Evolutionary conservation across 2,888 invertebrate genomes (phyloP), one percentile per base, ranked within the genome.

Genomic region (Amaurobius ferox): DNA sequence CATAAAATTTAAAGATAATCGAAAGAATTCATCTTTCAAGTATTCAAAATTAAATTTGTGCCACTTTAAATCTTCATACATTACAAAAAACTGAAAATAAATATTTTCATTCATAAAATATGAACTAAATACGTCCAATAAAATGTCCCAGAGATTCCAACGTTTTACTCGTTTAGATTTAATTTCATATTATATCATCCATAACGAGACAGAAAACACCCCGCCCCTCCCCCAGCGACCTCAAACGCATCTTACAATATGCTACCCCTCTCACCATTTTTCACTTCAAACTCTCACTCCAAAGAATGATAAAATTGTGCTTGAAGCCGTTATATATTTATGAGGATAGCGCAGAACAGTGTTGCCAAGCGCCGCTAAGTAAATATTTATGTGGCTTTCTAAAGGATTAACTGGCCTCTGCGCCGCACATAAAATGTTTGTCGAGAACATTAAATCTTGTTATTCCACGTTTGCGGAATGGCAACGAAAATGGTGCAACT

Each of bases 381-480:
- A 16, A 44, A 44, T 44, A 44, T 44, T 44, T 44, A 44, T 44
- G 44, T 44, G 44, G 44, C 44, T 44, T 44, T 44, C 44, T 44
- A 16, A 44, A 5, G 44, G 44, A 44, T 44, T 44, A 44, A 44
- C 44, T 44, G 9, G 44, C 44, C 2, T 44, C 16, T 44, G 16
- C 16, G 6, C 16, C 16, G 44, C 9, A 16, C 16, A 44, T 16
- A 44, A 44, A 16, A 44, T 16, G 44, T 16, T 16, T 16, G 16
- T 16, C 16, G 16, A 2, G 16, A 16, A 44, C 44, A 44, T 44
- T 44, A 44, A 44, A 44, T 16, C 16, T 16, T 44, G 16, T 44
- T 44, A 7, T 16, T 16, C 16, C 16, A 5, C 16, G 16, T 44
- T 44, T 44, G 44, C 16, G 9, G 44, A 44, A 44, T 16, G 44